Conservation (phyloP, 2,113 vertebrate species). For the Bubo bubo region DNA sequence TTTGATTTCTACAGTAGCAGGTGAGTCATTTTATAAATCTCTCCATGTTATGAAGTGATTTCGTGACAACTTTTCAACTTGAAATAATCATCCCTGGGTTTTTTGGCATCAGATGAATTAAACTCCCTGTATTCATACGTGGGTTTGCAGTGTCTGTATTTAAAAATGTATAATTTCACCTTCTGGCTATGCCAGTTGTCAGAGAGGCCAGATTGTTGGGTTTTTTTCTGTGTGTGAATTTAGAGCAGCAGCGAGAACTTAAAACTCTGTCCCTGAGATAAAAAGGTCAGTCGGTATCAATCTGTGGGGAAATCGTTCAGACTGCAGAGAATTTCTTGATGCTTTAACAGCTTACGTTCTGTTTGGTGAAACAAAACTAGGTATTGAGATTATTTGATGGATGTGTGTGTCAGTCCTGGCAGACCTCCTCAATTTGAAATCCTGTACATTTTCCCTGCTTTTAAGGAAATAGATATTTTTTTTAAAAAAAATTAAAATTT, state of each 20-base stretch:
- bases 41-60: neutral
- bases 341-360: neutral
- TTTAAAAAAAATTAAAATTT: neutral
- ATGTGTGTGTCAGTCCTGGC: neutral
- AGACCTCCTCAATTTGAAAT: rapidly evolving
- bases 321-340: neutral
- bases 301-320: neutral
- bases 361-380: neutral
- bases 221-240: neutral
- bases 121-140: rapidly evolving
- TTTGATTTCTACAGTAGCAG: neutral
- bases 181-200: neutral
- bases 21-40: slow-evolving; percentile 35
- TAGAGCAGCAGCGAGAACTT: neutral
- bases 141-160: neutral
- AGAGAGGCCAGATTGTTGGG: neutral
- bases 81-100: neutral
- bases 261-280: neutral
- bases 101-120: slow-evolving; percentile 12
- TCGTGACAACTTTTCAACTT: slow-evolving; percentile 13
- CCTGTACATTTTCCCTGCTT: neutral
- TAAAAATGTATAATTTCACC: neutral
- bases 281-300: neutral
- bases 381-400: neutral
- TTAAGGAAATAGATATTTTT: neutral